Conservation (phyloP, 2,888 invertebrate species). For the Laspeyria flexula region DNA sequence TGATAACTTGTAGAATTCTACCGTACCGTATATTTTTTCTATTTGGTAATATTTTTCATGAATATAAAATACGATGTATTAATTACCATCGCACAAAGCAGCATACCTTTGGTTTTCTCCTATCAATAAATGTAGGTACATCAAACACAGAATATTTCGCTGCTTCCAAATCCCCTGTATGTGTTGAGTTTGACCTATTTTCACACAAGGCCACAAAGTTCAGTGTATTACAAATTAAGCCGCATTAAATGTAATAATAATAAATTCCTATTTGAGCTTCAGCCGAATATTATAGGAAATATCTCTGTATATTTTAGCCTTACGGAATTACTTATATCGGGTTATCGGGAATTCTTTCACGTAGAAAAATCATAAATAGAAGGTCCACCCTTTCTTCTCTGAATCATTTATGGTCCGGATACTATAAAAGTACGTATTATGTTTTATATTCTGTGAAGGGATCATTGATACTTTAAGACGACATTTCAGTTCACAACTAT, state of each 20-base stretch:
- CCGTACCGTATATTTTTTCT: too few species aligned
- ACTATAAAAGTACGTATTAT: conserved; percentile 18
- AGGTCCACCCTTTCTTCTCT: conserved; percentile 35
- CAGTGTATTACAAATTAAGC: background rate
- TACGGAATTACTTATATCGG: conserved; percentile 32
- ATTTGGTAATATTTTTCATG: background rate
- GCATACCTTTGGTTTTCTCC: background rate
- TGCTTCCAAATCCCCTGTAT: background rate
- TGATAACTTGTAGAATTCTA: too few species aligned
- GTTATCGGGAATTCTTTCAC: conserved; percentile 33
- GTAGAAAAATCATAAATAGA: conserved; percentile 45
- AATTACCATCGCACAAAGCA: too few species aligned
- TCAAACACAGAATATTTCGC: background rate
- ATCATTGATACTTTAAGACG: conserved; percentile 28
- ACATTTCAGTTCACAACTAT: conserved; percentile 5
- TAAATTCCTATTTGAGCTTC: background rate
- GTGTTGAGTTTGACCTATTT: background rate
- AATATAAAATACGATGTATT: background rate
- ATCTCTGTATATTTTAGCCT: conserved; percentile 27
- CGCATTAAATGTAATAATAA: background rate
- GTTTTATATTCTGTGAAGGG: conserved; percentile 25
- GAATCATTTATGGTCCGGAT: conserved; percentile 42
- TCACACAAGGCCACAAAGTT: background rate
- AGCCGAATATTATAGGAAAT: conserved; percentile 25
- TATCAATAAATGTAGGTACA: background rate